Conservation (phyloP, 2,113 vertebrate species). For the Vimba vimba region DNA sequence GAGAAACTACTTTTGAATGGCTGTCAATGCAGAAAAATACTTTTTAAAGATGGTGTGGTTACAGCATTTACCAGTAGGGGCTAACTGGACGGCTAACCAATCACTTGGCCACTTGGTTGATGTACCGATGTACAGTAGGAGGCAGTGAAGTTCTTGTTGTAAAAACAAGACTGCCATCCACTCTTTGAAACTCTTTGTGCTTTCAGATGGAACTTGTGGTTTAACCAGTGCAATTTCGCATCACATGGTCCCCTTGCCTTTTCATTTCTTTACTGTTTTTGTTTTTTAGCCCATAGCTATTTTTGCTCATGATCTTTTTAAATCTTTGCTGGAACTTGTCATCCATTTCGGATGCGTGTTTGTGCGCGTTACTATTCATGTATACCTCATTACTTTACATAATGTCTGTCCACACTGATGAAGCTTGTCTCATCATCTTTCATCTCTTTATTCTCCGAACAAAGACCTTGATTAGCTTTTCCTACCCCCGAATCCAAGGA, state of each 20-base stretch:
- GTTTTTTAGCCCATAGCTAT: neutral
- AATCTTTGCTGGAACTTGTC: neutral
- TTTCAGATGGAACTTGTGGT: slow-evolving; percentile 11
- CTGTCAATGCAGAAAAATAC: neutral
- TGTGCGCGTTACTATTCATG: neutral
- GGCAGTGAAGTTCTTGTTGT: neutral
- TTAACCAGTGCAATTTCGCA: neutral
- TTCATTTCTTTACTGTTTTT: neutral
- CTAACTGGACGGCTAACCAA: neutral
- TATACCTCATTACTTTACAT: slow-evolving; percentile 27
- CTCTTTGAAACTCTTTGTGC: neutral
- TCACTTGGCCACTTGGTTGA: neutral
- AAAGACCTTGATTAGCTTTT: slow-evolving; percentile 35
- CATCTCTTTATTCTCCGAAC: neutral
- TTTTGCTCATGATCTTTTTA: neutral
- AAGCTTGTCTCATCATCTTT: slow-evolving; percentile 12
- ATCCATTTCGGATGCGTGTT: neutral
- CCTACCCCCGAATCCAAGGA: neutral
- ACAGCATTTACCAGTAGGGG: neutral
- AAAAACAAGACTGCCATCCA: neutral
- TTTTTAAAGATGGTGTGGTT: neutral
- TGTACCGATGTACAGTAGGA: neutral
- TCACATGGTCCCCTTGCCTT: neutral
- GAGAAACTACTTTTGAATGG: neutral
- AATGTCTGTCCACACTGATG: neutral